Evolutionary conservation across 1,140 invertebrate genomes (phyloP).

Genomic region (Palaemon carinicauda): DNA sequence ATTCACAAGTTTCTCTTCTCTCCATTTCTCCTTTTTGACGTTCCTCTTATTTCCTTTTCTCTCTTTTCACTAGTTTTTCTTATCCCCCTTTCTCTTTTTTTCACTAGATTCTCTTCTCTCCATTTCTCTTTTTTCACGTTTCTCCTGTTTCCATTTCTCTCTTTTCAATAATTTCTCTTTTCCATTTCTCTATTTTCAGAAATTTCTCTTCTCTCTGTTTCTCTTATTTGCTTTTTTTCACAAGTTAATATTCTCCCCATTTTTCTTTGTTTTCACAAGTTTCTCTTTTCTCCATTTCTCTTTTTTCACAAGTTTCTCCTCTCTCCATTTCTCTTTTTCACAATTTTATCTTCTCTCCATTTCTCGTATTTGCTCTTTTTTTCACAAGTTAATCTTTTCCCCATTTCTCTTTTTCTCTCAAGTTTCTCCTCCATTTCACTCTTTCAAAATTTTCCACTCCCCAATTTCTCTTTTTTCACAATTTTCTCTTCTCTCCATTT

Average conservation of each 20-base stretch:
- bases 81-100: background rate
- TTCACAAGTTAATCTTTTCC: no score
- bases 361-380: background rate
- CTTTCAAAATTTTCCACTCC: background rate
- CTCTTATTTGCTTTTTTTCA: background rate
- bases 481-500: background rate
- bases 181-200: background rate
- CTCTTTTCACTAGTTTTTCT: background rate
- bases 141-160: background rate
- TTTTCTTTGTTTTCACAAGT: no score
- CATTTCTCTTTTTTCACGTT: background rate
- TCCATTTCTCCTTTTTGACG: no score
- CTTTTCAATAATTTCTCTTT: no score
- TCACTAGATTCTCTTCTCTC: background rate
- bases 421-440: background rate
- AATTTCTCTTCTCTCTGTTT: background rate
- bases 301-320: background rate
- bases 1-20: background rate
- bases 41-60: background rate
- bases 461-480: background rate
- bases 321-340: background rate
- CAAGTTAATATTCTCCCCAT: no score
- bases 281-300: background rate
- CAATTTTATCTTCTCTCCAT: background rate
- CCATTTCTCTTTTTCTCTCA: background rate